A percentile compares a stretch with the other conserved stretches of the same genome.
Evolutionary conservation across 2,888 invertebrate genomes (phyloP).

Genomic region (Pegoplata infirma): DNA sequence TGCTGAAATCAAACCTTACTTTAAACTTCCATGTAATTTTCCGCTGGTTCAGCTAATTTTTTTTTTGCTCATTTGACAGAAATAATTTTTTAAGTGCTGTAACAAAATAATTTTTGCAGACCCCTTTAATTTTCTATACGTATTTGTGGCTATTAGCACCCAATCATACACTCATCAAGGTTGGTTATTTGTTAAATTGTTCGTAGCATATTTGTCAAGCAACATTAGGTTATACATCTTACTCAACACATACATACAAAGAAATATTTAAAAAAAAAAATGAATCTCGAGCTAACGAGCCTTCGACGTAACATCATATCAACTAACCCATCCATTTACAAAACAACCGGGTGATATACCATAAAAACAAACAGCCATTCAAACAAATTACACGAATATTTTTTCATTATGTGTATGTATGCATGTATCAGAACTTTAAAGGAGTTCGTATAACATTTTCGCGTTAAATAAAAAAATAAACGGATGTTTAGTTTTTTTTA

Average conservation of each 20-base stretch:
- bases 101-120: too few relatives aligned
- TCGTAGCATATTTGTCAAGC: constrained; percentile 9
- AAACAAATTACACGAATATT: background rate
- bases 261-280: background rate
- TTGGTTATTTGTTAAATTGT: constrained; percentile 13
- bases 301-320: background rate
- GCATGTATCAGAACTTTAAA: background rate
- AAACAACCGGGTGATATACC: background rate
- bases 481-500: too few relatives aligned
- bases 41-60: too few relatives aligned
- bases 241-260: background rate
- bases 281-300: constrained; percentile 1
- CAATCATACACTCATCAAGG: constrained; percentile 31
- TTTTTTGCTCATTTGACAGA: too few relatives aligned
- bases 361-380: background rate
- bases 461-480: too few relatives aligned
- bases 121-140: too few relatives aligned
- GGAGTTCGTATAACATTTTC: too few relatives aligned
- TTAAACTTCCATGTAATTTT: too few relatives aligned
- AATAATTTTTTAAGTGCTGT: too few relatives aligned
- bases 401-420: background rate
- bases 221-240: background rate
- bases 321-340: too few relatives aligned
- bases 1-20: too few relatives aligned
- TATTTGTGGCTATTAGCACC: constrained; percentile 19